Evolutionary conservation across 2,888 invertebrate genomes (phyloP), one percentile per base, ranked within the genome.

Genomic region (Amblyteles armatorius): DNA sequence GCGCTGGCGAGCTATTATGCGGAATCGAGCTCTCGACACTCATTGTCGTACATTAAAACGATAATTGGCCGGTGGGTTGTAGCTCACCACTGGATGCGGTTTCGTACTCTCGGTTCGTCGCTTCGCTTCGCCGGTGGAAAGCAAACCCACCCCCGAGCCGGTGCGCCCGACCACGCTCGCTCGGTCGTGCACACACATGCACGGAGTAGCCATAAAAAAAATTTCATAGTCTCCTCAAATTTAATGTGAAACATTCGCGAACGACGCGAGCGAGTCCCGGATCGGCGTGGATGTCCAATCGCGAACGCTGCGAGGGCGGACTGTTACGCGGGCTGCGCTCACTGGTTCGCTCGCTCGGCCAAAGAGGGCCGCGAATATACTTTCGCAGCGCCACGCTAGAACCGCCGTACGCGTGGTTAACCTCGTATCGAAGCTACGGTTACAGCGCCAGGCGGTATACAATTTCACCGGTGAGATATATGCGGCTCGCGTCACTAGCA

Each of bases 41-140:
- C 69, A 79, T 83, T 83, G 74, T 76, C 79, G 48, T 65, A 57
- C 60, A 57, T 83, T 83, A 57, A 83, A 80, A 80, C 83, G 83
- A 60, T 83, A 83, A 80, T 83, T 80, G 76, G 76, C 52, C 2
- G 57, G 40, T 50, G 26, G 63, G 44, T 6, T 44, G 69, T n/a
- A 74, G 44, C 52, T 71, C 65, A 29, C 7, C 16, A 19, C 29
- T 50, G 16, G 52, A 63, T n/a, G n/a, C 26, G 57, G 50, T 67
- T 83, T 76, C 40, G 19, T 52, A 52, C 63, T 50, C 40, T 67
- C 65, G 40, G 65, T 73, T 26, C 57, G 44, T 7, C 60, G 73
- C n/a, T 74, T 29, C 48, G 60, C 40, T 26, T 63, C 29, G 63
- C 29, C 26, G 29, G 26, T 52, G 19, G 7, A 60, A 74, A n/a